Evolutionary conservation across 2,888 invertebrate species (phyloP), one percentile per base, ranked within the genome.

Genomic region (Portevinia maculata): DNA sequence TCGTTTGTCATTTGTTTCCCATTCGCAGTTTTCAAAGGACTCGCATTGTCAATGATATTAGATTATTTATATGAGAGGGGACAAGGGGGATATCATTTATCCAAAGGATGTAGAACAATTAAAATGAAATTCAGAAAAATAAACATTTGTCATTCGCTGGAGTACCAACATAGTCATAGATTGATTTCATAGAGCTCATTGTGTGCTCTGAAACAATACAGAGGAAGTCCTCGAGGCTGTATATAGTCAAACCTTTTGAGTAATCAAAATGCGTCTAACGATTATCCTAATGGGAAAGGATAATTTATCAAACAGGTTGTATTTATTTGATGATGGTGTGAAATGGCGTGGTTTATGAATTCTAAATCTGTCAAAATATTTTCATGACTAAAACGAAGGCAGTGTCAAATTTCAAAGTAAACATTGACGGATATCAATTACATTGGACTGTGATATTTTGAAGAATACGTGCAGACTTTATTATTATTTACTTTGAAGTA

Each of bases 91-190:
- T 81, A 71, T 71, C 65, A 48, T 60, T 70, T 76, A 76, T 53
- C 65, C 34, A 65, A 76, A 83, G 76, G 81, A 83, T 71, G 41
- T 76, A 17, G 76, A 83, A 76, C 75, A 76, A 75, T 83, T 76
- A 71, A 76, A 65, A 78, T 69, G 30, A 46, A 65, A 44, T 57
- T 62, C 15, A 19, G 24, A 62, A n/a, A 44, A 69, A 74, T 79
- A 74, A 78, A 75, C 62, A 81, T 81, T 81, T 81, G 81, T 81
- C 81, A 81, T 81, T 81, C 65, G 75, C 48, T 60, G 70, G n/a
- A n/a, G n/a, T n/a, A n/a, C n/a, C n/a, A 59, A 39, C 34, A 34
- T 70, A 70, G 69, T 34, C 32, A 57, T 8, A 64, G 81, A 81
- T 81, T 75, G 75, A 81, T 81, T 81, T 81, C 81, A 81, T 53